phyloP scores from a whole-genome alignment of 2,797 vertebrate species.

The Xenopus petersii region DNA sequence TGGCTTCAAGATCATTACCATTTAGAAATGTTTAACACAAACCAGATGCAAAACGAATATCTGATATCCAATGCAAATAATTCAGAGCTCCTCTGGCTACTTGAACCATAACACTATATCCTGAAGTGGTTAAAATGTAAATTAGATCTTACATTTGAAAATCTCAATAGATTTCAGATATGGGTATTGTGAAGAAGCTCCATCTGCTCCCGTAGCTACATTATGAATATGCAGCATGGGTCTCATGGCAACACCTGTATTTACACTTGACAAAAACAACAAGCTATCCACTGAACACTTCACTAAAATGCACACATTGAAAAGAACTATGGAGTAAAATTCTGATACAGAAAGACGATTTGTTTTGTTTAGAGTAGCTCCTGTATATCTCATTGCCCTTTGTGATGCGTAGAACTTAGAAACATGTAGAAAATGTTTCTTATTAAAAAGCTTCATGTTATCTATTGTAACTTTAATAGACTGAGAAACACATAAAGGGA shows the following conservation, averaged over 20 bases:
- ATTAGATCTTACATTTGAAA: conserved; percentile 55
- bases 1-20: not conserved
- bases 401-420: too few relatives aligned
- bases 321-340: not conserved
- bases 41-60: not conserved
- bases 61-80: conserved; percentile 10
- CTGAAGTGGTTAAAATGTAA: conserved; percentile 56
- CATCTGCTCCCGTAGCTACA: conserved; percentile 58
- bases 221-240: conserved; percentile 54
- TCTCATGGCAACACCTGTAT: conserved; percentile 51
- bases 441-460: too few relatives aligned
- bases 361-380: too few relatives aligned
- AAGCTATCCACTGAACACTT: not conserved
- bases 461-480: too few relatives aligned
- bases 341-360: too few relatives aligned
- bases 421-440: too few relatives aligned
- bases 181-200: conserved; percentile 56
- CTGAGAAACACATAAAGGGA: too few relatives aligned
- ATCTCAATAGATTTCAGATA: conserved; percentile 57
- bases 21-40: not conserved
- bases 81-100: conserved; percentile 34
- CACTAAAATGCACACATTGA: too few relatives aligned
- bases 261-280: conserved; percentile 41
- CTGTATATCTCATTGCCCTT: too few relatives aligned
- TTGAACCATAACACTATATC: conserved; percentile 30